Percentiles rank a stretch among this genome's conserved stretches.
phyloP scores from a whole-genome alignment of 2,888 invertebrate genomes.

The Steinernema scapterisci region DNA sequence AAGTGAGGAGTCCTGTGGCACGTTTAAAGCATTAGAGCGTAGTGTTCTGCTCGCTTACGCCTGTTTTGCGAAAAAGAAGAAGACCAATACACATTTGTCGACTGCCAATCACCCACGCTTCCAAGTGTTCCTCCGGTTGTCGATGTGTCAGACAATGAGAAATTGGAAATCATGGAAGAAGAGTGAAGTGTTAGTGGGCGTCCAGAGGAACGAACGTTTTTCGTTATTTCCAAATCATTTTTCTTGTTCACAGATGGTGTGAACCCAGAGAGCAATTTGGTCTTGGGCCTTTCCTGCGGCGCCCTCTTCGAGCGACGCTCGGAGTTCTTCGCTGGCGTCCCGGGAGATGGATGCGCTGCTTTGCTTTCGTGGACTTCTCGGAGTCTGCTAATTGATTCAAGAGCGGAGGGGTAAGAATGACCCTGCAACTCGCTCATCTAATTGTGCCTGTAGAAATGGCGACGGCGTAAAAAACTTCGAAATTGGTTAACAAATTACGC shows the following conservation, averaged over 20 bases:
- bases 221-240: not conserved
- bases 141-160: not conserved
- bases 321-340: too few relatives aligned
- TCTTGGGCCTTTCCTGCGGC: too few relatives aligned
- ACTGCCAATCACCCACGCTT: too few relatives aligned
- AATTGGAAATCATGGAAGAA: conserved; percentile 16
- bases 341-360: too few relatives aligned
- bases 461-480: not conserved
- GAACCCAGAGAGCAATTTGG: not conserved
- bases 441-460: not conserved
- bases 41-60: not conserved
- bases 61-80: too few relatives aligned
- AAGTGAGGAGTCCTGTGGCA: not conserved
- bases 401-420: not conserved
- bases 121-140: too few relatives aligned
- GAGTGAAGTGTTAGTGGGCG: not conserved
- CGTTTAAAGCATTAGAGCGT: not conserved
- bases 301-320: too few relatives aligned
- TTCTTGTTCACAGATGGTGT: not conserved
- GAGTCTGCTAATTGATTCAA: not conserved
- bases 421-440: not conserved
- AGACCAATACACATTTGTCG: too few relatives aligned
- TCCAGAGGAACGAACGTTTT: not conserved
- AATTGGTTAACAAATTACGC: not conserved
- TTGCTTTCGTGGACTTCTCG: too few relatives aligned